Evolutionary conservation across 1,140 invertebrate species (phyloP).

Genomic region (Drosophila fuyamai): DNA sequence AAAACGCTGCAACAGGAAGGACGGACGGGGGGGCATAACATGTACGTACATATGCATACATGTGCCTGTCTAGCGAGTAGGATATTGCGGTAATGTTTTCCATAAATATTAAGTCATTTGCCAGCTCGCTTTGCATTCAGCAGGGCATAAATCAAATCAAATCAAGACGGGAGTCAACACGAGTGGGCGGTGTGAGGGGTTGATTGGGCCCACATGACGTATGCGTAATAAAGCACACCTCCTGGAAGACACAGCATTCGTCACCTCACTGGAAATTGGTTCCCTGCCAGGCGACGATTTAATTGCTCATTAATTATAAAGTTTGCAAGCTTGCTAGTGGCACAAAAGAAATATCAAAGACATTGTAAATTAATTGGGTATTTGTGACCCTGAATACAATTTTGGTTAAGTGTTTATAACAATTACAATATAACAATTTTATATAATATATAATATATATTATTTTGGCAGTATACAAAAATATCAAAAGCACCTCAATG

Average conservation of each 20-base stretch:
- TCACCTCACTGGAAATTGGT: slow-evolving; percentile 3
- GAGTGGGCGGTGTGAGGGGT: slow-evolving; percentile 1
- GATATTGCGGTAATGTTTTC: slow-evolving; percentile 54
- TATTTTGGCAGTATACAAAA: too few species aligned
- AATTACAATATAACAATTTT: too few species aligned
- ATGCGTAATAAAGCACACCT: slow-evolving; percentile 31
- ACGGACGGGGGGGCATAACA: background rate
- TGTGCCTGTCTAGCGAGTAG: slow-evolving; percentile 36
- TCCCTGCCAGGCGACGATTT: slow-evolving; percentile 10
- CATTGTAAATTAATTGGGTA: background rate
- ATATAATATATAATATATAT: too few species aligned
- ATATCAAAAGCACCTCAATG: too few species aligned
- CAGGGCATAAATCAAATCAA: slow-evolving; percentile 53
- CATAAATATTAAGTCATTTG: slow-evolving; percentile 57
- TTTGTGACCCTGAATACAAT: background rate
- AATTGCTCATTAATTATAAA: slow-evolving; percentile 35
- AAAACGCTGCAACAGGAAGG: slow-evolving; percentile 34
- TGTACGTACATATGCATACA: background rate
- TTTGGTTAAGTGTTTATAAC: too few species aligned
- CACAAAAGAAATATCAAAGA: background rate
- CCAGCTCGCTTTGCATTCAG: slow-evolving; percentile 45
- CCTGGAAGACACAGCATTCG: background rate
- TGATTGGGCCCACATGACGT: slow-evolving; percentile 28
- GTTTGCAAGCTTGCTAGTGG: background rate
- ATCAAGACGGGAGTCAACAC: slow-evolving; percentile 40